Evolutionary conservation across 1,140 invertebrate genomes (phyloP), one percentile per base, ranked within the genome.

Genomic region (Adelges cooleyi): DNA sequence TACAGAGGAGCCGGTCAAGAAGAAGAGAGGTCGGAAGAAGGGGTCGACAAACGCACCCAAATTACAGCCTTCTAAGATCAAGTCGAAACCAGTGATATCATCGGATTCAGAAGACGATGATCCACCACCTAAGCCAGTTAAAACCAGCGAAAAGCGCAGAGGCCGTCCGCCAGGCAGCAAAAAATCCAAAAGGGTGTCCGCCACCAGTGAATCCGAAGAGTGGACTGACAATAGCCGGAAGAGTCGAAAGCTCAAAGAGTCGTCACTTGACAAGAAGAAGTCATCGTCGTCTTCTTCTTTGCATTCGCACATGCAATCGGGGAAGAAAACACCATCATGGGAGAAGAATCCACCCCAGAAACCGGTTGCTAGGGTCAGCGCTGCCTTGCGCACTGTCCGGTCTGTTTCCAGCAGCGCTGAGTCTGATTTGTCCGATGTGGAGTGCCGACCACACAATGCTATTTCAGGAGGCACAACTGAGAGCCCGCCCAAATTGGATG

Each of bases 401-500:
- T 66, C 69, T n/a, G 51, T 65, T 29, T 67, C 69, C 3, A 62
- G 59, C 13, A 68, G 67, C 11, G 65, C 54, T 9, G 69, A 66
- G 40, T 66, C 68, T 25, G 67, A 70, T 29, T 68, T 65, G 48
- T 68, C 68, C 22, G 51, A 53, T 44, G 70, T 70, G 51, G 54
- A 56, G 70, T 70, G 69, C 67, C 72, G 56, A 8, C 40, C 42
- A 68, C 5, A 11, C 5, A 54, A 73, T 72, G 56, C 23, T 5
- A 33, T 62, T 23, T 62, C 56, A 6, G 29, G 40, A 17, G 1
- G 8, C 4, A 17, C 56, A 1, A 62, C 56, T 6, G 75, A 77
- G 66, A 72, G 75, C 62, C 77, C 78, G 5, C 76, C 78, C 10
- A 81, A 81, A 68, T 68, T 78, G 23, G 79, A 81, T 67, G 77